Conservation (phyloP, 2,113 vertebrate genomes). For the Stegostoma tigrinum region DNA sequence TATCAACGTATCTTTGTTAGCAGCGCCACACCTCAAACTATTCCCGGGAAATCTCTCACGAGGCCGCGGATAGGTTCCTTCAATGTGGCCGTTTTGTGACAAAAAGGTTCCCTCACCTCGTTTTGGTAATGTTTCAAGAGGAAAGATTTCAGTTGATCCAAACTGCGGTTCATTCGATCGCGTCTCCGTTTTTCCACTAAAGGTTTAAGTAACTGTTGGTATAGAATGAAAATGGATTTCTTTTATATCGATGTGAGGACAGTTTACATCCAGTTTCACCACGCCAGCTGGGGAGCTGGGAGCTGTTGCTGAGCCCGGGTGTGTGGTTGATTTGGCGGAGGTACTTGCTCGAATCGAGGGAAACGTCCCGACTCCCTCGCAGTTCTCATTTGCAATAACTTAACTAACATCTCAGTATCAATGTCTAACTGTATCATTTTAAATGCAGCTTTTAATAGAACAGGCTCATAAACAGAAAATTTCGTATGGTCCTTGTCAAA, state of each 20-base stretch:
- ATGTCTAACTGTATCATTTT: background rate
- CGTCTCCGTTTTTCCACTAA: conserved; percentile 55
- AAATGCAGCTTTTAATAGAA: background rate
- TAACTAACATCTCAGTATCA: background rate
- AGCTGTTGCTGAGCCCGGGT: too few relatives aligned
- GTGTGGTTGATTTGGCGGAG: too few relatives aligned
- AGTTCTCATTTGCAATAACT: background rate
- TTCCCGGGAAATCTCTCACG: background rate
- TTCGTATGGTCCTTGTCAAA: background rate
- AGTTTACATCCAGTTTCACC: background rate
- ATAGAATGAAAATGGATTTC: background rate
- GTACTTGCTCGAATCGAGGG: too few relatives aligned
- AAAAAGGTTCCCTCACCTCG: conserved; percentile 45
- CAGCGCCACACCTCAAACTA: background rate
- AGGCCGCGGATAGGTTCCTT: too few relatives aligned
- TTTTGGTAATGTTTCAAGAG: conserved; percentile 50
- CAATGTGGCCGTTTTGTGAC: background rate
- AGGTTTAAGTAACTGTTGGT: conserved; percentile 51
- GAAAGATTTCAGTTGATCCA: conserved; percentile 50
- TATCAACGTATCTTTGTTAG: too few relatives aligned
- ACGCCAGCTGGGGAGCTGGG: background rate
- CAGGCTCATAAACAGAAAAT: too few relatives aligned
- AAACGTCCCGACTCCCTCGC: background rate
- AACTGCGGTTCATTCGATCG: conserved; percentile 55
- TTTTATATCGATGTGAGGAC: background rate